Conservation (phyloP, 2,888 invertebrate species). For the Leptogaster cylindrica region DNA sequence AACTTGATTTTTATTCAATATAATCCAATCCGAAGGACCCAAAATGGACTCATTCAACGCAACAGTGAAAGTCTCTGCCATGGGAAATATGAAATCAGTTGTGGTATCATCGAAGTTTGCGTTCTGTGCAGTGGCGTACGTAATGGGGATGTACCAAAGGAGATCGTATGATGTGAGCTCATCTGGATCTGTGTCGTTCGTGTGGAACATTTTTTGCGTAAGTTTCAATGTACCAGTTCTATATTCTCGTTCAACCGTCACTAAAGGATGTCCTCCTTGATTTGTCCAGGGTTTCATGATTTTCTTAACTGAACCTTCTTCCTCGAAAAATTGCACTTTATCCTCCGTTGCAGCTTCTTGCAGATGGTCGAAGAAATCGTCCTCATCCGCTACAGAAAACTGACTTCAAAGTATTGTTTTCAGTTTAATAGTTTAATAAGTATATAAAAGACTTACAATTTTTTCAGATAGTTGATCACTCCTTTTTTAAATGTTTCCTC, state of each 20-base stretch:
- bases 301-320: slow-evolving; percentile 59
- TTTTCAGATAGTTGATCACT: slow-evolving; percentile 49
- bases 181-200: slow-evolving; percentile 34
- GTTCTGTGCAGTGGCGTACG: slow-evolving; percentile 55
- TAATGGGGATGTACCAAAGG: slow-evolving; percentile 58
- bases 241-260: slow-evolving; percentile 65
- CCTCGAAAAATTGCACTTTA: slow-evolving; percentile 47
- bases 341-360: slow-evolving; percentile 54
- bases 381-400: slow-evolving; percentile 49
- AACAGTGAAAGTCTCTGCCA: background rate
- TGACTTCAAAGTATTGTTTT: background rate
- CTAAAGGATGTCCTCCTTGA: slow-evolving; percentile 68
- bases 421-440: slow-evolving; percentile 11
- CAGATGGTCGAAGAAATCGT: slow-evolving; percentile 54
- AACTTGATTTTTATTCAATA: slow-evolving; percentile 59
- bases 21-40: slow-evolving; percentile 55
- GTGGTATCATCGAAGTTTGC: slow-evolving; percentile 54
- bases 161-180: slow-evolving; percentile 49
- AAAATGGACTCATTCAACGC: background rate
- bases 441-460: slow-evolving; percentile 49
- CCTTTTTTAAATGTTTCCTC: background rate
- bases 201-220: slow-evolving; percentile 61
- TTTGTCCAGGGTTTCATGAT: slow-evolving; percentile 70
- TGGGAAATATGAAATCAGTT: slow-evolving; percentile 41
- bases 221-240: slow-evolving; percentile 63